Percentiles rank a stretch among this genome's conserved stretches.
Conservation (phyloP, 2,113 vertebrate genomes). For the Lathamus discolor region DNA sequence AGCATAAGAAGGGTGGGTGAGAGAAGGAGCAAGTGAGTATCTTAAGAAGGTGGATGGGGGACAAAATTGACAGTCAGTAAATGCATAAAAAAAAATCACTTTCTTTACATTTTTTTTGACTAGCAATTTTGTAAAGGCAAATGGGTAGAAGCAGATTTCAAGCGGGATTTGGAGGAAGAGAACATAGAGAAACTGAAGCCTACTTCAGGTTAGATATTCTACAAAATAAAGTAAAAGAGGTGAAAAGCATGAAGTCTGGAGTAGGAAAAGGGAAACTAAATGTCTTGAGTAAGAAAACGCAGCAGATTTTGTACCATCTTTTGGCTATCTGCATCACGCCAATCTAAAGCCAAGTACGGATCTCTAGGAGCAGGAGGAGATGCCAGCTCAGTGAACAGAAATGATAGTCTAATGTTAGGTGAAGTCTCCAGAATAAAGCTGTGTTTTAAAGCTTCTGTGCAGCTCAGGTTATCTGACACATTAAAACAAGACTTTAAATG, state of each 20-base stretch:
- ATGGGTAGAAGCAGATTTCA: background rate
- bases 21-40: background rate
- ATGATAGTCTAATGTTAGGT: background rate
- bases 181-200: background rate
- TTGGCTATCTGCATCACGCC: background rate
- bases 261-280: background rate
- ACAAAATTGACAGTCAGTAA: background rate
- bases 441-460: background rate
- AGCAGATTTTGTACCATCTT: background rate
- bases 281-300: background rate
- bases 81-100: background rate
- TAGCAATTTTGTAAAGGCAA: background rate
- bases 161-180: background rate
- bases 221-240: background rate
- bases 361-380: background rate
- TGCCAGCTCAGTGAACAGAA: background rate
- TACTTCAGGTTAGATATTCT: background rate
- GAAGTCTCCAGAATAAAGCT: background rate
- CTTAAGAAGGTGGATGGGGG: background rate
- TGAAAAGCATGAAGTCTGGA: background rate
- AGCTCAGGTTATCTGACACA: background rate
- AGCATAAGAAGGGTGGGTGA: background rate
- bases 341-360: background rate
- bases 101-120: background rate
- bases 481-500: background rate